phyloP scores from a whole-genome alignment of 53 echinoderm and acorn worm genomes.

The Actinopyga echinites region DNA sequence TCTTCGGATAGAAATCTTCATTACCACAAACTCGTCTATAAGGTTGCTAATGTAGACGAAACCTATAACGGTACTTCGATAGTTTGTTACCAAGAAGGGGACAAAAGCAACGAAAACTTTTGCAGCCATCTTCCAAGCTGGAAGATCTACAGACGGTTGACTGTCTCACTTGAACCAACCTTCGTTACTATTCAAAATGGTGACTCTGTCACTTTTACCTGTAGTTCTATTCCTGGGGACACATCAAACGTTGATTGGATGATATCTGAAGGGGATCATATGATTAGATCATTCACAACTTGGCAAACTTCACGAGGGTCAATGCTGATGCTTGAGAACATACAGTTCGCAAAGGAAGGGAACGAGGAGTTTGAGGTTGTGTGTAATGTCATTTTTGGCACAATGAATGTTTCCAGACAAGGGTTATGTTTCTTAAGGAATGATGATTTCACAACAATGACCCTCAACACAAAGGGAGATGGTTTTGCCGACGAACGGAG shows the following conservation, averaged over 20 bases:
- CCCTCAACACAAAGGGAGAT: too few species aligned
- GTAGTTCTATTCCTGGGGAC: background rate
- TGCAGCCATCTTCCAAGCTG: background rate
- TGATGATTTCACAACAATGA: too few species aligned
- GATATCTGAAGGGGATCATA: background rate
- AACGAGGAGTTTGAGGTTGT: background rate
- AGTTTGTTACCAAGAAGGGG: too few species aligned
- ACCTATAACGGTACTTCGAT: too few species aligned
- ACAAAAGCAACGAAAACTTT: background rate
- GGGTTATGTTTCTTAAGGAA: background rate
- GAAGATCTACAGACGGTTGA: background rate
- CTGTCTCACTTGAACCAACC: background rate
- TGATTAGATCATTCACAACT: background rate
- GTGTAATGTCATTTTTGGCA: background rate
- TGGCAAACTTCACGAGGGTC: slow-evolving; percentile 1
- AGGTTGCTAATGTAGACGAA: too few species aligned
- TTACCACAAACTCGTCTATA: too few species aligned
- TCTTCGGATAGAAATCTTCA: too few species aligned
- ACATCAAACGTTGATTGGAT: background rate
- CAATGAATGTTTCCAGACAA: background rate
- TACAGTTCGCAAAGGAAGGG: background rate
- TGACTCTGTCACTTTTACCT: slow-evolving; percentile 2
- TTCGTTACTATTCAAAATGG: background rate
- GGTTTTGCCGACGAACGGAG: too few species aligned
- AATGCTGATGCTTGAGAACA: background rate